Percentiles rank a stretch among this genome's conserved stretches.
phyloP scores from a whole-genome alignment of 2,113 vertebrate genomes.

The Stictonetta naevosa region DNA sequence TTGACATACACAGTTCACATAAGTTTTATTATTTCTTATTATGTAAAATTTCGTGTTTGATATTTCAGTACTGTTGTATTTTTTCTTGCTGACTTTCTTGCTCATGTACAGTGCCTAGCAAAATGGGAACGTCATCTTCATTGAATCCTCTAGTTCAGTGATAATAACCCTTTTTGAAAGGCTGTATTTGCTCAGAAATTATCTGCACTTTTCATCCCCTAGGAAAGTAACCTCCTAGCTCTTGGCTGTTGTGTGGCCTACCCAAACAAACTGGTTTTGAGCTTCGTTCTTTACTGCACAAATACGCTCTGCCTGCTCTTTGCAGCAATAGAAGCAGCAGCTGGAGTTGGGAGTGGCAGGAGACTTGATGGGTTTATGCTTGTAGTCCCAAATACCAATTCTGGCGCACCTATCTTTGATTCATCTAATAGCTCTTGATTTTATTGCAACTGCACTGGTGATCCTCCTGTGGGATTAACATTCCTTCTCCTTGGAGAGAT shows the following conservation, averaged over 20 bases:
- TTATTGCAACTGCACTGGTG: background rate
- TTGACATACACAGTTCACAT: background rate
- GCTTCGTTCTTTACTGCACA: background rate
- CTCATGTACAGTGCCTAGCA: background rate
- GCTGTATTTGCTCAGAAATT: background rate
- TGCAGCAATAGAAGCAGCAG: background rate
- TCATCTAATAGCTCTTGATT: background rate
- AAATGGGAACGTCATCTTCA: background rate
- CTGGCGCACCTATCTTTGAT: background rate
- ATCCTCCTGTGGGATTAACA: background rate
- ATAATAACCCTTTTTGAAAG: background rate
- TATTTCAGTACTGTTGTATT: background rate
- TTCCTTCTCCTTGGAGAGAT: background rate
- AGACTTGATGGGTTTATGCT: background rate
- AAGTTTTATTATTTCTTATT: background rate
- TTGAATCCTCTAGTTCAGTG: rapidly evolving
- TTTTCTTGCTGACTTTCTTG: background rate
- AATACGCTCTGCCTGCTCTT: background rate
- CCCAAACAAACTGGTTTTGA: background rate
- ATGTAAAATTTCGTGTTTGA: background rate
- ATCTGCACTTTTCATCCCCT: background rate
- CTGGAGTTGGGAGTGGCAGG: background rate
- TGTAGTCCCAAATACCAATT: background rate
- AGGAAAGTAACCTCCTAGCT: background rate
- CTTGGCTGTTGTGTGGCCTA: background rate